These are phyloP conservation scores for Halictus rubicundus DNA, from an alignment of 1,140 invertebrate genomes.

Conservation along the genomic window DNA sequence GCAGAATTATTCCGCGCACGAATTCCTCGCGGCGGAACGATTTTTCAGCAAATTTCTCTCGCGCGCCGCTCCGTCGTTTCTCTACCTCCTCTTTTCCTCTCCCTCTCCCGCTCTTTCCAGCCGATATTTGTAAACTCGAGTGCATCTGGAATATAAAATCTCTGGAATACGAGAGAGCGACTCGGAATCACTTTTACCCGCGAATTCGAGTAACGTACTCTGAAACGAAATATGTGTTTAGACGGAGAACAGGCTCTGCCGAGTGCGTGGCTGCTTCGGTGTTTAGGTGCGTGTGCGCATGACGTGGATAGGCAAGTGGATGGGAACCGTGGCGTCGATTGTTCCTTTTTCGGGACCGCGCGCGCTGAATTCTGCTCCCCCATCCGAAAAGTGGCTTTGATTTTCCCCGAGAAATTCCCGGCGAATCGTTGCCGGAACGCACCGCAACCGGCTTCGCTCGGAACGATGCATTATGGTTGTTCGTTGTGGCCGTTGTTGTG, in stretches of 20 bases:
- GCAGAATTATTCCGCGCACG: constrained; percentile 35
- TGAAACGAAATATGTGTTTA: constrained; percentile 51
- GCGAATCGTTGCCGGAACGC: too few species aligned
- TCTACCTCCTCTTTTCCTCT: neutral
- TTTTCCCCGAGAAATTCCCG: neutral
- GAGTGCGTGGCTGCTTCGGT: neutral
- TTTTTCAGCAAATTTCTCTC: constrained; percentile 44
- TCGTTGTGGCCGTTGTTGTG: too few species aligned
- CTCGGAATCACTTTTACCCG: constrained; percentile 48
- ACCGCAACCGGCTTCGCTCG: too few species aligned
- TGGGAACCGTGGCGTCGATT: constrained; percentile 38
- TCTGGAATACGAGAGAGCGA: constrained; percentile 23
- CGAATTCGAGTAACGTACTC: constrained; percentile 50
- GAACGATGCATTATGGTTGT: too few species aligned
- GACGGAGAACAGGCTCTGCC: constrained; percentile 22
- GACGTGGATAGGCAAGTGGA: constrained; percentile 49
- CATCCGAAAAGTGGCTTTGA: neutral
- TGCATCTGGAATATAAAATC: constrained; percentile 48
- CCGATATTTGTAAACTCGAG: constrained; percentile 51
- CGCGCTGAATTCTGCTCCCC: neutral
- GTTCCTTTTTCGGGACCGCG: constrained; percentile 41
- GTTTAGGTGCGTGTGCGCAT: neutral
- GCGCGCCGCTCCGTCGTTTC: neutral
- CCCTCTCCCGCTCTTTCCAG: neutral
- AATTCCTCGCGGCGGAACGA: constrained; percentile 1